A percentile compares a stretch with the other conserved stretches of the same genome.
These are phyloP conservation scores for Chiloscyllium punctatum DNA, from an alignment of 2,797 vertebrate species.

Conservation along the genomic window DNA sequence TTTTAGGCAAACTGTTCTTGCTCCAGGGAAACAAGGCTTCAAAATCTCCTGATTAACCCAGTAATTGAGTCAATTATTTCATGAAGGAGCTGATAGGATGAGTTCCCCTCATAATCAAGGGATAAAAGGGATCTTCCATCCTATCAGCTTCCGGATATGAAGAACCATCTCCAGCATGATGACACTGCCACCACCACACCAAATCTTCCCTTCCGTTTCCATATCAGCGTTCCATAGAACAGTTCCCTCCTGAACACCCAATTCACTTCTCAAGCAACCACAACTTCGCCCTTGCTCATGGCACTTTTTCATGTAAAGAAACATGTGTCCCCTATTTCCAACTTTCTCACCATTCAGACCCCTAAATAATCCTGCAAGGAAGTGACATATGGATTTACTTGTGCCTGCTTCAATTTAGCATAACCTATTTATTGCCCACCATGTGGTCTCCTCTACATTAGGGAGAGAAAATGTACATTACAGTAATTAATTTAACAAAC, in stretches of 20 bases:
- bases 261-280: background rate
- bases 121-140: background rate
- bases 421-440: background rate
- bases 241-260: background rate
- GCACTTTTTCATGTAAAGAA: background rate
- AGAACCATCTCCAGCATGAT: background rate
- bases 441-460: background rate
- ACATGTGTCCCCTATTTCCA: background rate
- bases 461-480: background rate
- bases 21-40: background rate
- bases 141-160: background rate
- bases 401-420: background rate
- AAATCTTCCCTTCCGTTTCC: background rate
- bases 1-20: background rate
- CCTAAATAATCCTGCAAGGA: background rate
- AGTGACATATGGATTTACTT: background rate
- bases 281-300: background rate
- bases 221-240: background rate
- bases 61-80: background rate
- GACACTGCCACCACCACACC: background rate
- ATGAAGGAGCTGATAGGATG: background rate
- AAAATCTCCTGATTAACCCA: background rate
- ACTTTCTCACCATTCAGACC: background rate
- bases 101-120: background rate
- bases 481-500: background rate